Evolutionary conservation across 2,113 vertebrate species (phyloP).

Genomic region (Porphyrio hochstetteri): DNA sequence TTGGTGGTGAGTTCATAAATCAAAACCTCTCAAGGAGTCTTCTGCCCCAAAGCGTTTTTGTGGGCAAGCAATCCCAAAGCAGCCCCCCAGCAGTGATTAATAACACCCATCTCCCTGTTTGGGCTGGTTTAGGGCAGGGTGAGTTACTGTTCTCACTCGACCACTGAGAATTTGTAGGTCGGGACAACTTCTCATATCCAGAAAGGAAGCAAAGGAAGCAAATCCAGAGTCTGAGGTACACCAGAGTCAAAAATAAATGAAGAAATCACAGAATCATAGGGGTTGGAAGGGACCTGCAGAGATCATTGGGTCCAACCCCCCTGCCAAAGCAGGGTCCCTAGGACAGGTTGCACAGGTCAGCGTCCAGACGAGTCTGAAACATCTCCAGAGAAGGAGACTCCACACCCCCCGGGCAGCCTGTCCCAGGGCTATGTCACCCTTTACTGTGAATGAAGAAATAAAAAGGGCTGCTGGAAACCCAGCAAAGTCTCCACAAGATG

Average conservation of each 20-base stretch:
- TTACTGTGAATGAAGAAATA: not conserved
- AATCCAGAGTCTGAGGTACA: not conserved
- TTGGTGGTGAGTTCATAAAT: slow-evolving; percentile 1
- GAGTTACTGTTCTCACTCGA: not conserved
- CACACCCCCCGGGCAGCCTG: no score
- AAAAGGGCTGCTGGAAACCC: not conserved
- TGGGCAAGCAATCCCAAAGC: not conserved
- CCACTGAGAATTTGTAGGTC: not conserved
- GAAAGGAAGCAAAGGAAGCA: not conserved
- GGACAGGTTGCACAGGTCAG: no score
- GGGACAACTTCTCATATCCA: not conserved
- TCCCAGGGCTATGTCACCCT: no score
- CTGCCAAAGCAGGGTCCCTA: no score
- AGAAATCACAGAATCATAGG: not conserved
- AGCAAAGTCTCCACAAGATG: not conserved
- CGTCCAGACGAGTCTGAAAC: no score
- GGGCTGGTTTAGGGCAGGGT: not conserved
- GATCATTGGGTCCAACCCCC: no score
- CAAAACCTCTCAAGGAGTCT: slow-evolving; percentile 1
- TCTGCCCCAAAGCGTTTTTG: not conserved
- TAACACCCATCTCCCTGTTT: not conserved
- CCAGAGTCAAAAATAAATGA: not conserved
- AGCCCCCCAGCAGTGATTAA: not conserved
- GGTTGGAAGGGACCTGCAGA: no score
- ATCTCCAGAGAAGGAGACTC: no score